Conservation (phyloP, 2,888 invertebrate genomes). For the Orthonevra nobilis region DNA sequence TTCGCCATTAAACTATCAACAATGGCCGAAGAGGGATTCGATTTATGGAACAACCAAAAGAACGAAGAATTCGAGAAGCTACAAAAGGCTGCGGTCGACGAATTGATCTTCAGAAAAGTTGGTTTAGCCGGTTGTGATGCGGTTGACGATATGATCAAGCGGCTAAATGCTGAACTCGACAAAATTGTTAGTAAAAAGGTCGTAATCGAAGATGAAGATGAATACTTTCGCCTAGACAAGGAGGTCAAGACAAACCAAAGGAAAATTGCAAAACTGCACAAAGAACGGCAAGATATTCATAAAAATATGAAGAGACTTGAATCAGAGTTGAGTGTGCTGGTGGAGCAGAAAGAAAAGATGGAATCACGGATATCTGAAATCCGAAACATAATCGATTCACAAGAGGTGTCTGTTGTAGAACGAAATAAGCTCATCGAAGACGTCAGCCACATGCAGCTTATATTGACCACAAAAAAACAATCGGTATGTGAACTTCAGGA, state of each 20-base stretch:
- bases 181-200: constrained; percentile 67
- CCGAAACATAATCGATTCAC: constrained; percentile 64
- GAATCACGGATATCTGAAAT: constrained; percentile 32
- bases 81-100: constrained; percentile 72
- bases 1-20: constrained; percentile 72
- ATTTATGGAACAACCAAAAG: constrained; percentile 75
- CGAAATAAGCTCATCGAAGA: constrained; percentile 73
- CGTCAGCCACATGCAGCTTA: constrained; percentile 72
- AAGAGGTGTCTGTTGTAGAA: constrained; percentile 71
- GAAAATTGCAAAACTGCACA: constrained; percentile 31
- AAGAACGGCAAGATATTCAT: constrained; percentile 30
- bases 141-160: constrained; percentile 72
- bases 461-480: constrained; percentile 73
- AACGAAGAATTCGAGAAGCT: constrained; percentile 74
- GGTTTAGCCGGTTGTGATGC: constrained; percentile 67
- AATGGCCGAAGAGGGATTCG: constrained; percentile 74
- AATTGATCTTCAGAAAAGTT: constrained; percentile 72
- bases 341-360: constrained; percentile 19
- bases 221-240: constrained; percentile 71
- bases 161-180: constrained; percentile 61
- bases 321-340: neutral
- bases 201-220: constrained; percentile 69
- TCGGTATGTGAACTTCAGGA: constrained; percentile 73
- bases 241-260: constrained; percentile 70
- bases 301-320: constrained; percentile 42